Conservation (phyloP, 2,888 invertebrate species). For the Stenurella melanura region DNA sequence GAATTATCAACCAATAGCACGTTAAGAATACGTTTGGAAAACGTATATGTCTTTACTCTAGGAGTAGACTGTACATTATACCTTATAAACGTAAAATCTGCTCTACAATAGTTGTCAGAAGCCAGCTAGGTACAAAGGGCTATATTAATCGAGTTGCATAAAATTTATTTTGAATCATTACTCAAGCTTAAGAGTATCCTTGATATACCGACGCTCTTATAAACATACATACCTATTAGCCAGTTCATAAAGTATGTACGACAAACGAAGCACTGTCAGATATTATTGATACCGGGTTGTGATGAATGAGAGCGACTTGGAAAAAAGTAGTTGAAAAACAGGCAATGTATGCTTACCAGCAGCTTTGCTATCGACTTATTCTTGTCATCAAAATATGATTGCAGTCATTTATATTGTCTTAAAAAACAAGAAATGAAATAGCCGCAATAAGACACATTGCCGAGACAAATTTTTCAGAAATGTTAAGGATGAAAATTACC, state of each 20-base stretch:
- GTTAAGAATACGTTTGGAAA: no score
- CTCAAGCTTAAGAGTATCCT: neutral
- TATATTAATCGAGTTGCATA: neutral
- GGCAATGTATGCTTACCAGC: neutral
- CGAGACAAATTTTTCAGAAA: neutral
- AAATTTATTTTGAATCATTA: slow-evolving; percentile 7
- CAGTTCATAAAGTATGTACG: slow-evolving; percentile 15
- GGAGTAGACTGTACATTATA: no score
- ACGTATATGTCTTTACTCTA: no score
- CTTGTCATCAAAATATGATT: slow-evolving; percentile 7
- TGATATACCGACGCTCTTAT: neutral
- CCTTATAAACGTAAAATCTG: neutral
- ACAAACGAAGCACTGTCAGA: neutral
- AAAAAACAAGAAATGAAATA: neutral
- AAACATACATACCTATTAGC: slow-evolving; percentile 7
- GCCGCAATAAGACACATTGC: neutral
- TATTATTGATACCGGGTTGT: neutral
- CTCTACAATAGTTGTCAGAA: neutral
- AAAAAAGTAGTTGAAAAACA: neutral
- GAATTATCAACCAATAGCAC: no score
- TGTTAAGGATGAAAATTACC: neutral
- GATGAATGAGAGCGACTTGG: neutral
- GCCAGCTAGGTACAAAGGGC: neutral
- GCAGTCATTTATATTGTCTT: slow-evolving; percentile 2
- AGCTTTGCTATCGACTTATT: neutral